phyloP scores from a whole-genome alignment of 2,797 vertebrate species.

The Sebastes nivosus region DNA sequence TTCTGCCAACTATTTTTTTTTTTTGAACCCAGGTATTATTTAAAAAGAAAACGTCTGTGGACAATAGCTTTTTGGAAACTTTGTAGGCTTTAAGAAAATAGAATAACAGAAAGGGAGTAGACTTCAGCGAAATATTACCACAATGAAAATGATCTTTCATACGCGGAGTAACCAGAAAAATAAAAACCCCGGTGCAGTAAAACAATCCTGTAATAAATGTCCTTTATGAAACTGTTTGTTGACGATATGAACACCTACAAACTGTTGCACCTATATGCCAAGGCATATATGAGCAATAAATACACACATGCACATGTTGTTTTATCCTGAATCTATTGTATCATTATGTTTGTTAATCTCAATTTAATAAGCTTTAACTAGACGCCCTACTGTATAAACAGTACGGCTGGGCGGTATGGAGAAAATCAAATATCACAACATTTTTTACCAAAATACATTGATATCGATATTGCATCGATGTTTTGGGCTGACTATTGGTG shows the following conservation, averaged over 20 bases:
- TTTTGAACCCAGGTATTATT: slow-evolving; percentile 34
- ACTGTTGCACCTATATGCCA: too few species aligned
- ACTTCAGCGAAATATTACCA: not conserved
- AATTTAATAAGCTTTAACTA: not conserved
- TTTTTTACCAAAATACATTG: too few species aligned
- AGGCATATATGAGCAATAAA: not conserved
- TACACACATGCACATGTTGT: not conserved
- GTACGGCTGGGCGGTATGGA: too few species aligned
- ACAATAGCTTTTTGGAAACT: not conserved
- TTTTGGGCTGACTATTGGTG: too few species aligned
- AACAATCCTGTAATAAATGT: not conserved
- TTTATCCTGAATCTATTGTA: too few species aligned
- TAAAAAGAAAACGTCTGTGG: slow-evolving; percentile 7
- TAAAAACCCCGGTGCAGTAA: not conserved
- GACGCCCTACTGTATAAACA: too few species aligned
- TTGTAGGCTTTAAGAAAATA: not conserved
- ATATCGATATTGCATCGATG: too few species aligned
- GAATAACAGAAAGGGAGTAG: not conserved
- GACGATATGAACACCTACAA: too few species aligned
- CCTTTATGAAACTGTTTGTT: not conserved
- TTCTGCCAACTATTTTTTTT: not conserved
- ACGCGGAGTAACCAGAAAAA: not conserved
- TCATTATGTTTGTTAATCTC: too few species aligned
- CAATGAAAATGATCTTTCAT: not conserved
- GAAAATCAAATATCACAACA: too few species aligned